These are phyloP conservation scores for Cydia splendana DNA, from an alignment of 1,140 invertebrate genomes.

Conservation along the genomic window DNA sequence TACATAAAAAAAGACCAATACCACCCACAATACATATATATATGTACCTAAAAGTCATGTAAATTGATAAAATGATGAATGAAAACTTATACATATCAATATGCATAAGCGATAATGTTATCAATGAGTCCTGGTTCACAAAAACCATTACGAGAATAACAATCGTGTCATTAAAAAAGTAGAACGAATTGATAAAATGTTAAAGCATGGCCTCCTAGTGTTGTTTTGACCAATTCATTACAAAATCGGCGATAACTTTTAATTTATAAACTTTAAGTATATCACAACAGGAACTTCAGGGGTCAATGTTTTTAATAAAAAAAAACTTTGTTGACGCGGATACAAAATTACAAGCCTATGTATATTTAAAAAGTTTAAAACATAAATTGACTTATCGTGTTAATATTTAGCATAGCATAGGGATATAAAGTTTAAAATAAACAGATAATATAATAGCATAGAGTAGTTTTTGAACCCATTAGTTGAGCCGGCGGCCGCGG, in stretches of 20 bases:
- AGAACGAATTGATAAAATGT: slow-evolving; percentile 14
- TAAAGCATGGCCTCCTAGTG: slow-evolving; percentile 12
- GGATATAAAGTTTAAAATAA: neutral
- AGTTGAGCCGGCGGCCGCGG: neutral
- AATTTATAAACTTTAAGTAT: neutral
- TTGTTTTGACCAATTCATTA: slow-evolving; percentile 15
- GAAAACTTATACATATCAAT: neutral
- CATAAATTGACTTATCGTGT: neutral
- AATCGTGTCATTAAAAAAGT: slow-evolving; percentile 22
- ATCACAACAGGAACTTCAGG: neutral
- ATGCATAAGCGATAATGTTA: neutral
- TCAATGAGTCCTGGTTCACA: neutral
- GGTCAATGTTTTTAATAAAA: no score
- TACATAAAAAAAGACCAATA: neutral
- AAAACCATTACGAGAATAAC: neutral
- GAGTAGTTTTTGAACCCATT: neutral
- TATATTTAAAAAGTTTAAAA: neutral
- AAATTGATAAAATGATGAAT: neutral
- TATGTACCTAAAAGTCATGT: neutral
- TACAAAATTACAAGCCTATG: no score
- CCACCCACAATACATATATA: neutral
- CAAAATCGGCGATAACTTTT: neutral
- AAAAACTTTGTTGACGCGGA: no score
- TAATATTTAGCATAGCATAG: neutral
- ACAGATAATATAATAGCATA: neutral